Percentiles rank a stretch among this genome's conserved stretches.
phyloP scores from a whole-genome alignment of 2,797 vertebrate species.

The Premnoplex brunnescens region DNA sequence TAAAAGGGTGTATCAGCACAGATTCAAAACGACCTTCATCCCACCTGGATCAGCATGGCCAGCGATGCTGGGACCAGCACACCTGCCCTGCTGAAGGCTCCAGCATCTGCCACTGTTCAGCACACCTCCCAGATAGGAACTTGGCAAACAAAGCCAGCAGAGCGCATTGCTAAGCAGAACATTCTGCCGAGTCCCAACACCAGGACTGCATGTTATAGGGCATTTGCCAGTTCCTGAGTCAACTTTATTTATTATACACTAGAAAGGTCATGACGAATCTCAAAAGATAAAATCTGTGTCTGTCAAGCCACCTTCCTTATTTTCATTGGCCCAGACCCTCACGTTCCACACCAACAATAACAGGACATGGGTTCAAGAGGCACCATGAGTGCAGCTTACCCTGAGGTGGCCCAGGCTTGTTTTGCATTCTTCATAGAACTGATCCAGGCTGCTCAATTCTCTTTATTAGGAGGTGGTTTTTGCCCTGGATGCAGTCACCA shows the following conservation, averaged over 20 bases:
- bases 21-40: background rate
- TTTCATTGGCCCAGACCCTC: slow-evolving; percentile 63
- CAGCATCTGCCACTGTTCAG: slow-evolving; percentile 34
- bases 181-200: slow-evolving; percentile 58
- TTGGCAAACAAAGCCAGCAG: slow-evolving; percentile 42
- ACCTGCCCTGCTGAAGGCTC: slow-evolving; percentile 31
- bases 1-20: background rate
- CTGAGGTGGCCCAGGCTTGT: slow-evolving; percentile 47
- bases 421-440: slow-evolving; percentile 39
- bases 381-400: slow-evolving; percentile 52
- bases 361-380: slow-evolving; percentile 70
- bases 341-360: slow-evolving; percentile 66
- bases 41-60: background rate
- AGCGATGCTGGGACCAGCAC: background rate
- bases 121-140: slow-evolving; percentile 51
- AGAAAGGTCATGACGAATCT: slow-evolving; percentile 63
- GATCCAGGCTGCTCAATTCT: slow-evolving; percentile 1
- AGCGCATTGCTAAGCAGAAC: slow-evolving; percentile 67
- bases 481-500: background rate
- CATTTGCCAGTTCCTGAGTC: slow-evolving; percentile 68
- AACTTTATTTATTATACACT: slow-evolving; percentile 63
- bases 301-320: slow-evolving; percentile 70
- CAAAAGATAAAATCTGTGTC: slow-evolving; percentile 71
- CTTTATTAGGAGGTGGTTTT: background rate
- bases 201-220: slow-evolving; percentile 61